These are phyloP conservation scores for Phalacrocorax carbo DNA, from an alignment of 2,113 vertebrate species.

Conservation along the genomic window DNA sequence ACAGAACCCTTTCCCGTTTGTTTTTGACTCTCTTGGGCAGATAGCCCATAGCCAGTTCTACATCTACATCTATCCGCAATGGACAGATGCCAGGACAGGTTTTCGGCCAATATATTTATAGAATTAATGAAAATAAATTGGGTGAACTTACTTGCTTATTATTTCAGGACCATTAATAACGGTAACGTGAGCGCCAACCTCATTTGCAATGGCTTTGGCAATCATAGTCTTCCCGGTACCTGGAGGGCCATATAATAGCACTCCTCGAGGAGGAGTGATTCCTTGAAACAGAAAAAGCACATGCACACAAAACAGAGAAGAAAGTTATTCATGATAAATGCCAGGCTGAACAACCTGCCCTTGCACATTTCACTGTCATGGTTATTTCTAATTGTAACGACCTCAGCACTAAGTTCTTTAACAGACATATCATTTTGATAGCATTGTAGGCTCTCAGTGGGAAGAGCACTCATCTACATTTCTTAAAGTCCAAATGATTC, in stretches of 20 bases:
- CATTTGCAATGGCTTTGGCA: slow-evolving; percentile 89
- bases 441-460: not conserved
- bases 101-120: not conserved
- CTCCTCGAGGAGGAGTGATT: slow-evolving; percentile 88
- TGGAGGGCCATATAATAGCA: slow-evolving; percentile 91
- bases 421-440: not conserved
- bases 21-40: not conserved
- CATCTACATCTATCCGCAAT: not conserved
- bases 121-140: not conserved
- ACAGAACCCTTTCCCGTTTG: not conserved
- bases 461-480: not conserved
- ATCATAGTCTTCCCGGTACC: slow-evolving; percentile 98
- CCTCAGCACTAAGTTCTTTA: not conserved
- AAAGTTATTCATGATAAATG: not conserved
- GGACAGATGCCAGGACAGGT: not conserved
- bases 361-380: not conserved
- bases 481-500: not conserved
- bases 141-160: slow-evolving; percentile 91
- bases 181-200: slow-evolving; percentile 87
- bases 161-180: slow-evolving; percentile 97
- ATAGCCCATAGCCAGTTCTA: not conserved
- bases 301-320: not conserved
- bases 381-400: not conserved
- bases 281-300: slow-evolving; percentile 70
- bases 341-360: not conserved